Percentiles rank a stretch among this genome's conserved stretches.
These are phyloP conservation scores for Furcifer pardalis DNA, from an alignment of 2,797 vertebrate species.

Conservation along the genomic window DNA sequence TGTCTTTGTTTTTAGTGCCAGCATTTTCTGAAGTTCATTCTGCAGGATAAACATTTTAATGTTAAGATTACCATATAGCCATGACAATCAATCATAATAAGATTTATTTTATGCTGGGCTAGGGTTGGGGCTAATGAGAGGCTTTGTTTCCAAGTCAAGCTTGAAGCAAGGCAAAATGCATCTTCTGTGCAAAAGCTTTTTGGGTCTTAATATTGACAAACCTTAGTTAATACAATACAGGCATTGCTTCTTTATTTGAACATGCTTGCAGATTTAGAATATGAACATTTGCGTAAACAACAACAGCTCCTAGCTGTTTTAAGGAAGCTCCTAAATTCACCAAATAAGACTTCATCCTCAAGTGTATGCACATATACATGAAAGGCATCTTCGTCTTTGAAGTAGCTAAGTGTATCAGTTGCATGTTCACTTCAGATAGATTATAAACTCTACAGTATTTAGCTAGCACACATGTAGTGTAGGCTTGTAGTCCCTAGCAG, in stretches of 20 bases:
- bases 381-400: neutral
- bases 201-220: neutral
- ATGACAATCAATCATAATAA: constrained; percentile 65
- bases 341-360: neutral
- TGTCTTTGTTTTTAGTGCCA: constrained; percentile 50
- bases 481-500: neutral
- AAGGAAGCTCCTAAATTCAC: constrained; percentile 5
- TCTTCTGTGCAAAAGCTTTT: neutral
- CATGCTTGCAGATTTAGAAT: constrained; percentile 27
- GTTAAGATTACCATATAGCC: constrained; percentile 46
- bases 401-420: neutral
- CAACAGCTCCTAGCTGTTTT: constrained; percentile 41
- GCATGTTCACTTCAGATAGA: neutral
- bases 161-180: neutral
- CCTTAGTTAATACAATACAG: neutral
- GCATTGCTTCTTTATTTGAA: constrained; percentile 27
- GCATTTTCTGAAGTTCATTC: constrained; percentile 43
- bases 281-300: constrained; percentile 28
- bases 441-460: neutral
- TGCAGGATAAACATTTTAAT: constrained; percentile 42
- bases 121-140: neutral
- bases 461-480: neutral
- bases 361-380: neutral
- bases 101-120: constrained; percentile 15
- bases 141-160: neutral